Conservation (phyloP, 30 jellyfish, hydroid and myxozoan genomes). For the Kudoa iwatai region DNA sequence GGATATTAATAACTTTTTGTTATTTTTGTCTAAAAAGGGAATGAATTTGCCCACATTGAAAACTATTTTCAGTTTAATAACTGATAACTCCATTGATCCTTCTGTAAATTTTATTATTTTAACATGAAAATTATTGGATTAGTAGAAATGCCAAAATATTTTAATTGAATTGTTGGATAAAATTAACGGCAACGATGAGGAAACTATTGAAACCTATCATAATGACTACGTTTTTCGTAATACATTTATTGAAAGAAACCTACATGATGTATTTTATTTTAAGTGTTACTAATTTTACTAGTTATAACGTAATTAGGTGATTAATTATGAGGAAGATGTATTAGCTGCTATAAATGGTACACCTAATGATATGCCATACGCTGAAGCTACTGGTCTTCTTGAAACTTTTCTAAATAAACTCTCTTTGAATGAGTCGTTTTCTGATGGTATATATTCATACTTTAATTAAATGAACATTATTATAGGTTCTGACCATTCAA, state of each 20-base stretch:
- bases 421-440: too few species aligned
- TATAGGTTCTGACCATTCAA: too few species aligned
- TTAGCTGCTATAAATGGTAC: slow-evolving; percentile 13
- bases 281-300: too few species aligned
- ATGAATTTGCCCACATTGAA: slow-evolving; percentile 43
- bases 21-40: slow-evolving; percentile 19
- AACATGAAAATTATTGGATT: slow-evolving; percentile 4
- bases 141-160: not conserved
- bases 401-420: too few species aligned
- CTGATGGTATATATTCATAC: too few species aligned
- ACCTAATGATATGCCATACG: slow-evolving; percentile 14
- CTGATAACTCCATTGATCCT: slow-evolving; percentile 37
- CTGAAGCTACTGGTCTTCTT: slow-evolving; percentile 46
- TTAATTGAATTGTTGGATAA: slow-evolving; percentile 12
- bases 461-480: too few species aligned
- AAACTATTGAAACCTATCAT: slow-evolving; percentile 8
- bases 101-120: slow-evolving; percentile 20
- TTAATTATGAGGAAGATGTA: too few species aligned
- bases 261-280: slow-evolving; percentile 42
- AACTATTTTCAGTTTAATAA: slow-evolving; percentile 43
- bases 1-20: slow-evolving; percentile 49
- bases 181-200: slow-evolving; percentile 6
- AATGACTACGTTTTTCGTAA: slow-evolving; percentile 60
- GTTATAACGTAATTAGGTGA: too few species aligned
- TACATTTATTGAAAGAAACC: slow-evolving; percentile 39